Evolutionary conservation across 2,797 vertebrate genomes (phyloP).

Genomic region (Trichosurus vulpecula): DNA sequence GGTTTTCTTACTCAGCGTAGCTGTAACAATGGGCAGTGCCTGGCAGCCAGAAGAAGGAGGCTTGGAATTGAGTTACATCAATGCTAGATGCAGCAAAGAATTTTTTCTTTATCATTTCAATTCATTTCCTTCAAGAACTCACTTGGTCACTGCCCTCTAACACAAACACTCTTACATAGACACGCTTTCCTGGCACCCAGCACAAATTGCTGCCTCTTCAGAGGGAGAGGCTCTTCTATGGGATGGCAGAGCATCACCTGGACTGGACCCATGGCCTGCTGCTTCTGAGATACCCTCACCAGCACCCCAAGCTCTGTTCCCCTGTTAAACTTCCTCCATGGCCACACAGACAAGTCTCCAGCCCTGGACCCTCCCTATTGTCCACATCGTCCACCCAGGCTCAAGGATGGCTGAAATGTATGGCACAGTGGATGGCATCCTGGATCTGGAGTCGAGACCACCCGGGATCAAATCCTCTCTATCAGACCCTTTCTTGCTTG

Average conservation of each 20-base stretch:
- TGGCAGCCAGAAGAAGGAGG: not conserved
- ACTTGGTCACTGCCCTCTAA: too few species aligned
- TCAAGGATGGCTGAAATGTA: not conserved
- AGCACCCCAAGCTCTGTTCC: not conserved
- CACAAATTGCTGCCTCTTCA: not conserved
- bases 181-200: not conserved
- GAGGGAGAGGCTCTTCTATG: not conserved
- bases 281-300: not conserved
- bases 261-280: not conserved
- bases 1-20: fast-evolving
- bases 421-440: not conserved
- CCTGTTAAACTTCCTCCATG: not conserved
- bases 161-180: not conserved
- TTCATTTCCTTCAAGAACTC: too few species aligned
- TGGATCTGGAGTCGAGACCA: not conserved
- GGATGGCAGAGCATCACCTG: not conserved
- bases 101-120: too few species aligned
- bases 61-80: not conserved
- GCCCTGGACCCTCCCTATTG: not conserved
- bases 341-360: too few species aligned
- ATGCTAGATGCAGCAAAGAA: not conserved
- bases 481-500: not conserved
- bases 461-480: not conserved
- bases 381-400: not conserved
- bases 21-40: not conserved